These are phyloP conservation scores for Pygoscelis adeliae DNA, from an alignment of 2,113 vertebrate genomes.

Conservation along the genomic window DNA sequence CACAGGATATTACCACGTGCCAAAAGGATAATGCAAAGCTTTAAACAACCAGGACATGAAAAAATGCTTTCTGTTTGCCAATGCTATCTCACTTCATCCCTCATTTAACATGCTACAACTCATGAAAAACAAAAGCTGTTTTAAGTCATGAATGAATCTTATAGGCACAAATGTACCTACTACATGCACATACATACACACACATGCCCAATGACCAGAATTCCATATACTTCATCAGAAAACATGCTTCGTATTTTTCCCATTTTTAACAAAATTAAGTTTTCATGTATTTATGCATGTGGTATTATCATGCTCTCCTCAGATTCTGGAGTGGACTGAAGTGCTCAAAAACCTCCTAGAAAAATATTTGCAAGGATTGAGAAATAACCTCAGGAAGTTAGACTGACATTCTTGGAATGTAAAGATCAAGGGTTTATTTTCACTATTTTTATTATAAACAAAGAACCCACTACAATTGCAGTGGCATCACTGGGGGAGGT, in stretches of 20 bases:
- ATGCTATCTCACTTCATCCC: background rate
- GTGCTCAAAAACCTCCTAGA: background rate
- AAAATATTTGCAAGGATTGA: conserved; percentile 38
- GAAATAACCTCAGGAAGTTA: conserved; percentile 46
- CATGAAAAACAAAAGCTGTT: background rate
- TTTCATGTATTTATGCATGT: background rate
- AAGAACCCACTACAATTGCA: conserved; percentile 23
- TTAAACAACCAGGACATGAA: background rate
- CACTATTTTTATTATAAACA: conserved; percentile 48
- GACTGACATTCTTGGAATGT: conserved; percentile 36
- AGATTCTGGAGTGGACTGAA: background rate
- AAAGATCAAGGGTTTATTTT: conserved; percentile 56
- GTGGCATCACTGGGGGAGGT: conserved; percentile 8
- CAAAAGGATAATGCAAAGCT: background rate
- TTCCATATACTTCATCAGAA: background rate
- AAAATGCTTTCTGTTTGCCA: background rate
- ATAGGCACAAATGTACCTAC: background rate
- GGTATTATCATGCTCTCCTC: background rate
- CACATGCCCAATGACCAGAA: background rate
- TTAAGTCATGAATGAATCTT: background rate
- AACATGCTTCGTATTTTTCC: background rate
- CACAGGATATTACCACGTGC: background rate
- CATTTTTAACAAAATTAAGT: background rate
- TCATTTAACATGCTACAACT: background rate
- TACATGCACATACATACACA: background rate